A percentile compares a stretch with the other conserved stretches of the same genome.
Conservation (phyloP, 2,797 vertebrate genomes). For the Pteronotus mesoamericanus region DNA sequence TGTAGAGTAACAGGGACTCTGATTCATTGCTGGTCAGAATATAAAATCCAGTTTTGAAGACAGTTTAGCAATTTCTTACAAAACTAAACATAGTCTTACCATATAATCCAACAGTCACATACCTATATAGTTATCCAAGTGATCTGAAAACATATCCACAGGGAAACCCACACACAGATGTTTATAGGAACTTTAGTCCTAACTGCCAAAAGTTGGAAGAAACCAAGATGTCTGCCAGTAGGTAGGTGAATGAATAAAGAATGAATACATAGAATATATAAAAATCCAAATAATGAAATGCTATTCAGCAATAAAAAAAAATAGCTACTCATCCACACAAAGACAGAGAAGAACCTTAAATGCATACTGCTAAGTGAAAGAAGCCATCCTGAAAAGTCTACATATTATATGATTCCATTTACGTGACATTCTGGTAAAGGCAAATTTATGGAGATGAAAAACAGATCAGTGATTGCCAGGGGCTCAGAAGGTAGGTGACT, state of each 20-base stretch:
- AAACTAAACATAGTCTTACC: conserved; percentile 12
- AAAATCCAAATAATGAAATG: neutral
- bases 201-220: neutral
- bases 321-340: neutral
- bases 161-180: neutral
- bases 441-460: conserved; percentile 22
- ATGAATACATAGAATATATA: neutral
- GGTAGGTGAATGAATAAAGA: neutral
- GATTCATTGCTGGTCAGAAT: neutral
- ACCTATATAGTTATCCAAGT: neutral
- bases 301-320: neutral
- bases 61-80: neutral
- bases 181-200: neutral
- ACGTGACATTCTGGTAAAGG: neutral
- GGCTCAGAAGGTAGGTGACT: neutral
- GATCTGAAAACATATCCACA: neutral
- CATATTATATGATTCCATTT: neutral
- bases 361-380: neutral
- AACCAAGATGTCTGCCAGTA: neutral
- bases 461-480: neutral
- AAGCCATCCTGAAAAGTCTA: neutral
- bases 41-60: conserved; percentile 1
- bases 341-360: neutral
- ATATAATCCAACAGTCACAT: neutral
- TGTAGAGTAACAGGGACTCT: neutral